These are phyloP conservation scores for Thera obeliscata DNA, from an alignment of 2,888 invertebrate genomes.

Conservation along the genomic window DNA sequence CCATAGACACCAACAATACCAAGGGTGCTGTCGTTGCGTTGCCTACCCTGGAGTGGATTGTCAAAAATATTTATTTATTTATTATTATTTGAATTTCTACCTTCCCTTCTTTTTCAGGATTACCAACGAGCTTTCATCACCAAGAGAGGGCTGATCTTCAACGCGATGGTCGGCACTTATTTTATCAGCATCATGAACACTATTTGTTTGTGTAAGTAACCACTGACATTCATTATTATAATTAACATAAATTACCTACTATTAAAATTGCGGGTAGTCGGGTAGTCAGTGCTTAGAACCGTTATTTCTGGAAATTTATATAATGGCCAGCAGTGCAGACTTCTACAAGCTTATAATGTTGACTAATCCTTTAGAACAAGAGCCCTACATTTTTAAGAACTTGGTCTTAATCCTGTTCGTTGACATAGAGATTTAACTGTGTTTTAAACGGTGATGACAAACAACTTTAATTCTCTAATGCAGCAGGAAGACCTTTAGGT, in stretches of 20 bases:
- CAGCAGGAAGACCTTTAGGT: neutral
- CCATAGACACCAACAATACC: too few species aligned
- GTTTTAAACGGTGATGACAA: neutral
- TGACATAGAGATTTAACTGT: too few species aligned
- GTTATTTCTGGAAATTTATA: too few species aligned
- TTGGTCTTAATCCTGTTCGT: neutral
- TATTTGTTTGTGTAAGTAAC: constrained; percentile 87
- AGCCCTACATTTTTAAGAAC: too few species aligned
- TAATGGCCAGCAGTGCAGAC: too few species aligned
- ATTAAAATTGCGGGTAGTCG: too few species aligned
- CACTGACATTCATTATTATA: neutral
- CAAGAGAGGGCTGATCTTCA: constrained; percentile 88
- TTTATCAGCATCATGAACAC: constrained; percentile 89
- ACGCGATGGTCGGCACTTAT: constrained; percentile 87
- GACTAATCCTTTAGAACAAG: too few species aligned
- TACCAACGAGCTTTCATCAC: constrained; percentile 89
- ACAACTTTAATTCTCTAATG: neutral
- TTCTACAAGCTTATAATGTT: too few species aligned
- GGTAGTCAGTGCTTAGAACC: too few species aligned
- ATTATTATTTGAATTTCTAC: neutral
- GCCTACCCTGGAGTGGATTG: too few species aligned
- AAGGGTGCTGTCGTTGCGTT: too few species aligned
- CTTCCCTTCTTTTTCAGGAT: constrained; percentile 63
- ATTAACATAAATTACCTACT: neutral
- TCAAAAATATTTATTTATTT: too few species aligned